Evolutionary conservation across 2,113 vertebrate species (phyloP).

Genomic region (Nycticorax nycticorax): DNA sequence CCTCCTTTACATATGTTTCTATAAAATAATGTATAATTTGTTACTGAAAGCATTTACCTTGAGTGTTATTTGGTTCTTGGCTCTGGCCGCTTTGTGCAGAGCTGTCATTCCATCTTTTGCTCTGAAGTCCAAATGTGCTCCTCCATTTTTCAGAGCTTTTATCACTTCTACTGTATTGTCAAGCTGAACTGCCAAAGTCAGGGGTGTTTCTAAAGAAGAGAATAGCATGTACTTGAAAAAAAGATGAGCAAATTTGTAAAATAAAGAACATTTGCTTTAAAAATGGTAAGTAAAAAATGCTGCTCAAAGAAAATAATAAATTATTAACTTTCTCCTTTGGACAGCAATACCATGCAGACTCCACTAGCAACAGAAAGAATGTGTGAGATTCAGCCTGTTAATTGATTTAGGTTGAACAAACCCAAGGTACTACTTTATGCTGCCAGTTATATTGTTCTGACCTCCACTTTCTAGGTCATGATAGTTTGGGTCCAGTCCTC

Average conservation of each 20-base stretch:
- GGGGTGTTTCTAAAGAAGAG: slow-evolving; percentile 82
- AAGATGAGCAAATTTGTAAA: neutral
- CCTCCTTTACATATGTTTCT: neutral
- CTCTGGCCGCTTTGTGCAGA: slow-evolving; percentile 88
- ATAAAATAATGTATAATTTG: neutral
- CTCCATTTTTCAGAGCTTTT: slow-evolving; percentile 86
- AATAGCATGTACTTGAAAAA: neutral
- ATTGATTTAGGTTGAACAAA: neutral
- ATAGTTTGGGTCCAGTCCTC: slow-evolving; percentile 94
- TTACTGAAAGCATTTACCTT: slow-evolving; percentile 72
- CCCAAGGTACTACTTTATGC: neutral
- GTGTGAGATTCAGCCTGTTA: neutral
- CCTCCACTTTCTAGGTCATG: slow-evolving; percentile 92
- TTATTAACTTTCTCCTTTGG: neutral
- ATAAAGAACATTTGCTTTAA: neutral
- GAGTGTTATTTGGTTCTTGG: slow-evolving; percentile 84
- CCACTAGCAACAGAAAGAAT: neutral
- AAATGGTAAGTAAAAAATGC: neutral
- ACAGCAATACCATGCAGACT: neutral
- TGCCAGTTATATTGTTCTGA: slow-evolving; percentile 53
- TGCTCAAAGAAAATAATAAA: neutral
- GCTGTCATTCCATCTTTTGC: slow-evolving; percentile 92
- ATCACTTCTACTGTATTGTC: slow-evolving; percentile 82
- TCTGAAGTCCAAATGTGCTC: slow-evolving; percentile 94
- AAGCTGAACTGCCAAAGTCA: slow-evolving; percentile 87